Percentiles rank a stretch among this genome's conserved stretches.
Evolutionary conservation across 2,113 vertebrate genomes (phyloP).

Genomic region (Thomomys bottae): DNA sequence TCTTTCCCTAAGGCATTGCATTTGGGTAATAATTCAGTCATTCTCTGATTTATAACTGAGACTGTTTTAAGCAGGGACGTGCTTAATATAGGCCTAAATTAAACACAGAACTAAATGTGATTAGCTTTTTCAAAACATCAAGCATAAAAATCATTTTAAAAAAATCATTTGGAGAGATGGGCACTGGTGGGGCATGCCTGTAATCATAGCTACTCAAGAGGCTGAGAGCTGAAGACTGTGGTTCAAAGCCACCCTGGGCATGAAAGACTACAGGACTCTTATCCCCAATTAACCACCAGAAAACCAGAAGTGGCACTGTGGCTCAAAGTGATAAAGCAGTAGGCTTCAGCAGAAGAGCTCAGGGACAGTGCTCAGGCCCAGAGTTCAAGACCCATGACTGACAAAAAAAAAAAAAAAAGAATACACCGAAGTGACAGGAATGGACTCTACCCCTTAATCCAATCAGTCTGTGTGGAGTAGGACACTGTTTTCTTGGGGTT

Average conservation of each 20-base stretch:
- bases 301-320: too few species aligned
- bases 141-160: slow-evolving; percentile 30
- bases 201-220: too few species aligned
- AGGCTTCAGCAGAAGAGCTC: too few species aligned
- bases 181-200: too few species aligned
- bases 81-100: not conserved
- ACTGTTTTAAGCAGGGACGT: slow-evolving; percentile 23
- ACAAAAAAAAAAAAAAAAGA: not conserved
- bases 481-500: too few species aligned
- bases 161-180: slow-evolving; percentile 2
- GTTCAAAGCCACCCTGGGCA: too few species aligned
- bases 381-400: too few species aligned
- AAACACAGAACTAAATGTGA: not conserved
- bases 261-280: too few species aligned
- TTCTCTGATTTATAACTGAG: slow-evolving; percentile 39
- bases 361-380: too few species aligned
- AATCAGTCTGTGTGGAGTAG: not conserved
- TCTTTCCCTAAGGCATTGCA: not conserved
- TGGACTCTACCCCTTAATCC: not conserved
- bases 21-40: slow-evolving; percentile 10
- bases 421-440: not conserved
- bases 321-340: too few species aligned
- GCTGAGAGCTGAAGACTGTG: too few species aligned
- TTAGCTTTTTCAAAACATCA: not conserved
- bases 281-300: too few species aligned